Evolutionary conservation across 1,140 invertebrate genomes (phyloP), one percentile per base, ranked within the genome.

Genomic region (Pristionchus pacificus): DNA sequence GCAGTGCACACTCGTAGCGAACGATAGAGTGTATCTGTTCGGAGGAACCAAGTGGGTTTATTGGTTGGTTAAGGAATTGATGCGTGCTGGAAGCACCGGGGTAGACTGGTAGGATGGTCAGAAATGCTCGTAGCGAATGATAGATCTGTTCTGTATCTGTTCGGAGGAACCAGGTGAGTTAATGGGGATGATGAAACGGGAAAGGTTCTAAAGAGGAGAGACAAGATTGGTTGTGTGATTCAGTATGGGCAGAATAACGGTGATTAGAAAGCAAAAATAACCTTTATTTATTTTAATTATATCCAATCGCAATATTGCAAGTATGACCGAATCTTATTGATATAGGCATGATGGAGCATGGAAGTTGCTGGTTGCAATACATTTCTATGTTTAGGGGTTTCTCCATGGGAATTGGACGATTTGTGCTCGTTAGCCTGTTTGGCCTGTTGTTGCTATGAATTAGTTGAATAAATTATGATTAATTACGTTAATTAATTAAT

Each of bases 101-200:
- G n/a, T n/a, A n/a, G n/a, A n/a, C n/a, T n/a, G n/a, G n/a, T n/a
- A n/a, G n/a, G n/a, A n/a, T n/a, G n/a, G n/a, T n/a, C n/a, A n/a
- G n/a, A n/a, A n/a, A n/a, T n/a, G n/a, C 85, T 91, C 77, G 85
- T 91, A 2, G 87, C 91, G 75, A 88, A 87, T 25, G 87, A 90
- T 75, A 87, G 88, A 79, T 86, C n/a, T n/a, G n/a, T n/a, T n/a
- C n/a, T 93, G 66, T 93, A 89, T 80, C 85, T 93, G 55, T 93
- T 93, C 86, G 92, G 92, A 38, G 92, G 92, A 58, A 93, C 91
- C 66, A 92, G 90, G 79, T 79, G 2, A 62, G 67, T 68, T 62
- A 19, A 15, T n/a, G 61, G 13, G 58, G n/a, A n/a, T n/a, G n/a
- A n/a, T n/a, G n/a, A n/a, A n/a, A n/a, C n/a, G n/a, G n/a, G n/a